These are phyloP conservation scores for Phylloscopus trochiloides DNA, from an alignment of 2,113 vertebrate genomes.

Conservation along the genomic window DNA sequence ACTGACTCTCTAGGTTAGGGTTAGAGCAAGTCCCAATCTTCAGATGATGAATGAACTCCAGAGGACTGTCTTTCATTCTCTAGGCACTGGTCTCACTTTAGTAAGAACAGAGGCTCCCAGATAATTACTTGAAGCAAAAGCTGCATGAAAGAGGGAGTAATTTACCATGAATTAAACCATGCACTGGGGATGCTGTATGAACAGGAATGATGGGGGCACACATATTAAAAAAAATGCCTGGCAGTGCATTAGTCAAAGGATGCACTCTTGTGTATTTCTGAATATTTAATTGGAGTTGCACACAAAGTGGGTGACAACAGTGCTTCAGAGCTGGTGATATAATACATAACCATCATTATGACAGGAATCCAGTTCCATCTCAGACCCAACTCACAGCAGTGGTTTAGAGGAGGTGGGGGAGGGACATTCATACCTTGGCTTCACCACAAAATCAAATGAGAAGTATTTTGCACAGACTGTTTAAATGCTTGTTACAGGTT, in stretches of 20 bases:
- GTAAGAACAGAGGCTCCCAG: not conserved
- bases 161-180: slow-evolving; percentile 72
- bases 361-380: not conserved
- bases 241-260: slow-evolving; percentile 77
- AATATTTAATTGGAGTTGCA: not conserved
- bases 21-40: not conserved
- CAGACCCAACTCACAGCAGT: not conserved
- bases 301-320: not conserved
- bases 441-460: not conserved
- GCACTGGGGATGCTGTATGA: slow-evolving; percentile 68
- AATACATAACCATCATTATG: not conserved
- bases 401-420: not conserved
- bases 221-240: slow-evolving; percentile 66
- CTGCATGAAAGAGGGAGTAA: slow-evolving; percentile 61
- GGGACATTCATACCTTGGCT: not conserved
- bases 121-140: slow-evolving; percentile 61
- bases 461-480: not conserved
- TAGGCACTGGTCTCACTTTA: not conserved
- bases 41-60: not conserved
- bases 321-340: not conserved
- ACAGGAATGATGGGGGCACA: slow-evolving; percentile 69
- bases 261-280: not conserved
- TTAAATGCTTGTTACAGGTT: not conserved
- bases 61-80: not conserved
- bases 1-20: not conserved